Percentiles rank a stretch among this genome's conserved stretches.
Conservation (phyloP, 2,113 vertebrate genomes). For the Paraplagusia blochii region DNA sequence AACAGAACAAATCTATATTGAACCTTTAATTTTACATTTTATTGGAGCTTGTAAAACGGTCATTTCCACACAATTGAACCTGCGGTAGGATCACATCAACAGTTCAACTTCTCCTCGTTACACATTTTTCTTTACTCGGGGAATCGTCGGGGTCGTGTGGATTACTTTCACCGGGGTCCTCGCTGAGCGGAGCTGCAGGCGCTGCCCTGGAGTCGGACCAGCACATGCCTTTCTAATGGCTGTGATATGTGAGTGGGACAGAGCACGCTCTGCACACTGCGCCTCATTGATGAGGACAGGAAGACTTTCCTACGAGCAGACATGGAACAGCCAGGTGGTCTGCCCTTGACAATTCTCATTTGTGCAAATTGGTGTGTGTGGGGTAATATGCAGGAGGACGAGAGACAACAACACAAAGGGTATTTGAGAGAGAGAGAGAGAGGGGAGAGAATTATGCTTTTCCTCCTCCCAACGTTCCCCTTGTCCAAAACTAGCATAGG, state of each 20-base stretch:
- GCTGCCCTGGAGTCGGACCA: constrained; percentile 55
- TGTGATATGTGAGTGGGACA: constrained; percentile 67
- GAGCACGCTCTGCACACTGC: constrained; percentile 60
- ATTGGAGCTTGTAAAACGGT: constrained; percentile 13
- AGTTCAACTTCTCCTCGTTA: constrained; percentile 45
- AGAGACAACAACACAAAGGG: constrained; percentile 23
- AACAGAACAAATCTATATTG: no score
- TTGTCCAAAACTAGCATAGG: constrained; percentile 72
- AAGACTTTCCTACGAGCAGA: constrained; percentile 67
- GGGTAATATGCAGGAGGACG: constrained; percentile 49
- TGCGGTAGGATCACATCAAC: constrained; percentile 34
- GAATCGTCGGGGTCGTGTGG: constrained; percentile 54
- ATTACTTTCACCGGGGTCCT: constrained; percentile 62
- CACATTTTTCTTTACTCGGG: constrained; percentile 60
- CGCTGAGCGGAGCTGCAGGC: constrained; percentile 45
- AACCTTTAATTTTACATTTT: not conserved
- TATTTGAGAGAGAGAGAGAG: constrained; percentile 10
- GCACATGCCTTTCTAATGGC: constrained; percentile 72
- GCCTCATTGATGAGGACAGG: constrained; percentile 71
- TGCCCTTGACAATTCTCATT: constrained; percentile 69
- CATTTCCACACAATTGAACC: constrained; percentile 24
- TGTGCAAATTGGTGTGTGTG: constrained; percentile 65
- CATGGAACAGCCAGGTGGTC: constrained; percentile 70
- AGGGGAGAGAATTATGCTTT: constrained; percentile 56
- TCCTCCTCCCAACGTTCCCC: constrained; percentile 56